Evolutionary conservation across 1,140 invertebrate species (phyloP), one percentile per base, ranked within the genome.

Genomic region (Eulimnadia texana): DNA sequence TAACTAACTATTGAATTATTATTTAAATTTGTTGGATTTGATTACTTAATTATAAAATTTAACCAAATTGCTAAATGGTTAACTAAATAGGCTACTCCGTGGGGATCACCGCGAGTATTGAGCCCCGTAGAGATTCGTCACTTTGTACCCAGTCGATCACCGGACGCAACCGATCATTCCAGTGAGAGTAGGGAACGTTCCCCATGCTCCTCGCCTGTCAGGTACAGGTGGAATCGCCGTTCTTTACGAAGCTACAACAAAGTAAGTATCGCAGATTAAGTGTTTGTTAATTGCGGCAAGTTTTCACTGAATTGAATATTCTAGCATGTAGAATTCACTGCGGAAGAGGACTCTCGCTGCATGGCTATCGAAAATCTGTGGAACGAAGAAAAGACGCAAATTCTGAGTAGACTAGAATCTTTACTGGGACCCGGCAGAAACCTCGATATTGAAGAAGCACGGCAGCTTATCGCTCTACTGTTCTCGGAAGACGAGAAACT

Each of bases 51-150:
- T n/a, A n/a, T n/a, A n/a, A n/a, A n/a, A n/a, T n/a, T n/a, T n/a
- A n/a, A n/a, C n/a, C n/a, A n/a, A n/a, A n/a, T n/a, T n/a, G n/a
- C n/a, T n/a, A n/a, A n/a, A n/a, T n/a, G n/a, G n/a, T n/a, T n/a
- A n/a, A n/a, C n/a, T n/a, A n/a, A n/a, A n/a, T 63, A 77, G 73
- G 72, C 71, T 60, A 77, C 76, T 11, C 77, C 77, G 0, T 79
- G 77, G 77, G 77, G 74, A 64, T 78, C 77, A 1, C 77, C 77
- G 1, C 69, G 76, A 27, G 76, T 78, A 11, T 66, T 78, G 11
- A 76, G 75, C 63, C 76, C 77, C 20, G 77, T 78, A 3, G 76
- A 78, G 65, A 71, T 76, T 27, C 69, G 73, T 10, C 76, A 78
- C 25, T 72, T 77, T 28, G 67, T 78, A 50, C 70, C 72, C 3